Evolutionary conservation across 2,888 invertebrate species (phyloP).

Genomic region (Protonemura montana): DNA sequence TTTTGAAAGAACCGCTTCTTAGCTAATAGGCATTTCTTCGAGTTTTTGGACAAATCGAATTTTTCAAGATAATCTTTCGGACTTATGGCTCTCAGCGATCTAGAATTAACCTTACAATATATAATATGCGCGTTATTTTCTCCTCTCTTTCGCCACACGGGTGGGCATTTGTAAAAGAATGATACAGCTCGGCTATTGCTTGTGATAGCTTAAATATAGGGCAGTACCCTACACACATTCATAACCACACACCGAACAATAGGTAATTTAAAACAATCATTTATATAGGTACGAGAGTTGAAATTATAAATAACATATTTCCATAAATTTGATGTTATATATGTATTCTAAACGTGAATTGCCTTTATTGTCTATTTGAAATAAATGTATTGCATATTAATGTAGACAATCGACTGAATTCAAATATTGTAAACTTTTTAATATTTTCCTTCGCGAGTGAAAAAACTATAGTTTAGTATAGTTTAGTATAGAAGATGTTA

Average conservation of each 20-base stretch:
- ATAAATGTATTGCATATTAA: neutral
- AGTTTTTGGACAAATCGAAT: neutral
- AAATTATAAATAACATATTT: constrained; percentile 15
- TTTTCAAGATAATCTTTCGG: neutral
- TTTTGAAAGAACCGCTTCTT: constrained; percentile 1
- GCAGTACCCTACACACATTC: neutral
- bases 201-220: constrained; percentile 22
- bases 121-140: neutral
- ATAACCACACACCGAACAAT: constrained; percentile 12
- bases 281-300: constrained; percentile 3
- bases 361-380: neutral
- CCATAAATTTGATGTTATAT: neutral
- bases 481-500: neutral
- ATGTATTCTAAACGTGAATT: neutral
- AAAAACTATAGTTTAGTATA: too few species aligned
- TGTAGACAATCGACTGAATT: neutral
- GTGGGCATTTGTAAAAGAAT: neutral
- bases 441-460: neutral
- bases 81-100: neutral
- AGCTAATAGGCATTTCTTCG: neutral
- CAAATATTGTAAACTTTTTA: neutral
- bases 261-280: constrained; percentile 29
- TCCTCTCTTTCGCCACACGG: neutral
- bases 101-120: neutral
- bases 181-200: neutral